Conservation (phyloP, 2,797 vertebrate genomes). For the Syndactyla subalaris region DNA sequence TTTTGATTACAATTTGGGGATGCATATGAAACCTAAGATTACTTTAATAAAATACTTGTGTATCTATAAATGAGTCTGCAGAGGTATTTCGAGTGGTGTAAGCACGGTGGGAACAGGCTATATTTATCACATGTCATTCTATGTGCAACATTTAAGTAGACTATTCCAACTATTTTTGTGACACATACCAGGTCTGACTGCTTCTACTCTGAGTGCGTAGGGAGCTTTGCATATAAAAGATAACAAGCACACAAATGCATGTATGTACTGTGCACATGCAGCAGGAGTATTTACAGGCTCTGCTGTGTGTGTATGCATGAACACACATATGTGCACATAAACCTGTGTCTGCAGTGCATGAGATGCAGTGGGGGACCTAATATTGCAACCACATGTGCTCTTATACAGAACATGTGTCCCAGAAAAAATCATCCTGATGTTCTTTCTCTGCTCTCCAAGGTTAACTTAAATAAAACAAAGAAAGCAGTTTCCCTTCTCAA, state of each 20-base stretch:
- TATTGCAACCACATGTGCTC: background rate
- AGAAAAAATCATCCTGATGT: background rate
- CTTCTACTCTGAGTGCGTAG: background rate
- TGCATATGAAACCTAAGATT: background rate
- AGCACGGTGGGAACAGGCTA: slow-evolving; percentile 45
- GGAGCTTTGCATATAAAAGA: background rate
- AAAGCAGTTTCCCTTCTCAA: slow-evolving; percentile 55
- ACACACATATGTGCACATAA: background rate
- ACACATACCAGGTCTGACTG: slow-evolving; percentile 20
- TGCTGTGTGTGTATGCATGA: background rate
- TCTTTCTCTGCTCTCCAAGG: slow-evolving; percentile 44
- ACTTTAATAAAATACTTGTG: background rate
- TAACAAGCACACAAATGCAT: background rate
- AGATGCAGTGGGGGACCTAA: background rate
- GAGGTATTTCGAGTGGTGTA: background rate
- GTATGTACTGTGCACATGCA: background rate
- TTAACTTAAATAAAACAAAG: slow-evolving; percentile 69
- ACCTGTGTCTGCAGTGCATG: background rate
- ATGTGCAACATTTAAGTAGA: slow-evolving; percentile 19
- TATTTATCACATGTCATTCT: slow-evolving; percentile 43
- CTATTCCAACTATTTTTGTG: slow-evolving; percentile 36
- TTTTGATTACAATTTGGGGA: background rate
- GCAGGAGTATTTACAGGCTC: background rate
- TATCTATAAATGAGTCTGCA: background rate
- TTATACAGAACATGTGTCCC: slow-evolving; percentile 12